Base-by-base conservation (phyloP, 2,888 invertebrate genomes). In the Malachius bipustulatus region DNA sequence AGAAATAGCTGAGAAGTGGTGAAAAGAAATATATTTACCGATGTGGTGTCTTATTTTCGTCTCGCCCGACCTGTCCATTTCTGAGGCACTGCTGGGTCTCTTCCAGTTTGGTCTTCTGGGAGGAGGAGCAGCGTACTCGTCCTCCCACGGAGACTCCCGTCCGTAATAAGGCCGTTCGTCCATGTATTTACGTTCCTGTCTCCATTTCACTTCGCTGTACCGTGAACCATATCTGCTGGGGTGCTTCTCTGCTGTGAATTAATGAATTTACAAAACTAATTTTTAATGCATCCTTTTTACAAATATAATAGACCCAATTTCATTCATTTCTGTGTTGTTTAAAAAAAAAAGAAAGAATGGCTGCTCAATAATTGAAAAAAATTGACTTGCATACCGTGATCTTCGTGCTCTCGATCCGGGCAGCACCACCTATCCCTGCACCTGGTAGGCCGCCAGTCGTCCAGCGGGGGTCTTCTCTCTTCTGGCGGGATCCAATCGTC, bases 101-200 rank as follows among this genome's bases (percentile, higher is more conserved):
- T 70, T 70, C 71, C 70, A 71, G 24, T 53, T 57, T n/a, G n/a
- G n/a, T n/a, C n/a, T n/a, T 35, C 59, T 50, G 4, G 44, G 41
- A 2, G 55, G 52, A 36, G 59, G 61, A 37, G 62, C 58, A 4
- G 53, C 47, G 41, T 74, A 73, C 39, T 75, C 73, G 38, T 62
- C 67, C 47, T 76, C 78, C 67, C 79, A 74, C 9, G 75, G 66
- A 29, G 64, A 63, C 46, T 74, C 64, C 40, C 62, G 62, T 2
- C 61, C 59, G 40, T 60, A 59, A n/a, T n/a, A n/a, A n/a, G n/a
- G n/a, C n/a, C n/a, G n/a, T 12, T 59, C 44, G 8, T 61, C 59
- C 36, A 68, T 68, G 32, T 70, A 64, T 39, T 60, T 60, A 10
- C 49, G 43, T 2, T 52, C 50, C n/a, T n/a, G n/a, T n/a, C 52